Percentiles rank a stretch among this genome's conserved stretches.
These are phyloP conservation scores for Diacarnus erythraeanus DNA, from an alignment of 37 sponge, comb jelly and placozoan genomes.

Conservation along the genomic window DNA sequence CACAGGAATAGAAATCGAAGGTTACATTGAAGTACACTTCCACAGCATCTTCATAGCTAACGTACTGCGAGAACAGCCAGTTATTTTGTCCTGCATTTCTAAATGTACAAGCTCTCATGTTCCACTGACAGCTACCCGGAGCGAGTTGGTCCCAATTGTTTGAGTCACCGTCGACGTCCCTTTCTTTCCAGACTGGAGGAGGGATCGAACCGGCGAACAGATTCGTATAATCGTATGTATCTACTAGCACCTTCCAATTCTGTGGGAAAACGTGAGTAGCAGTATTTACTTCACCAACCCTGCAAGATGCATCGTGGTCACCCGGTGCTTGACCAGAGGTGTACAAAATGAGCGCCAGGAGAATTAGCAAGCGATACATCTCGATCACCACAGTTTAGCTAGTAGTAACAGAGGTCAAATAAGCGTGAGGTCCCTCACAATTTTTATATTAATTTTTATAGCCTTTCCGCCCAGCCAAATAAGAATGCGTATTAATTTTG, in stretches of 20 bases:
- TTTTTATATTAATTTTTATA: too few relatives aligned
- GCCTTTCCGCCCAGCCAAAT: too few relatives aligned
- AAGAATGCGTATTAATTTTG: too few relatives aligned
- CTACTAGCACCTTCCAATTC: background rate
- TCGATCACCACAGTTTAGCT: too few relatives aligned
- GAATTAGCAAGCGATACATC: too few relatives aligned
- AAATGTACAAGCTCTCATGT: background rate
- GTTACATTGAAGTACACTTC: background rate
- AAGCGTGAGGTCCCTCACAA: too few relatives aligned
- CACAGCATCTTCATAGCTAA: background rate
- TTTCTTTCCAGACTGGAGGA: background rate
- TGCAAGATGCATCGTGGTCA: background rate
- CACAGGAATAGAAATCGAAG: background rate
- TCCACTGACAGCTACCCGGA: background rate
- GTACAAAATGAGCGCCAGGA: too few relatives aligned
- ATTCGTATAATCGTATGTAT: background rate
- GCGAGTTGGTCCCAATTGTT: background rate
- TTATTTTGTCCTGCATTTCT: background rate
- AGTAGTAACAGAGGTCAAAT: too few relatives aligned
- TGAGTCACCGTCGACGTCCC: background rate
- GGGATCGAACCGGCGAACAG: background rate
- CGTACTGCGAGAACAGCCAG: slow-evolving; percentile 14
- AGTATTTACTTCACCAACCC: background rate
- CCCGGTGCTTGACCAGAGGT: slow-evolving; percentile 2
- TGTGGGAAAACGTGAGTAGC: background rate